phyloP scores from a whole-genome alignment of 2,113 vertebrate genomes.

The Pycnonotus jocosus region DNA sequence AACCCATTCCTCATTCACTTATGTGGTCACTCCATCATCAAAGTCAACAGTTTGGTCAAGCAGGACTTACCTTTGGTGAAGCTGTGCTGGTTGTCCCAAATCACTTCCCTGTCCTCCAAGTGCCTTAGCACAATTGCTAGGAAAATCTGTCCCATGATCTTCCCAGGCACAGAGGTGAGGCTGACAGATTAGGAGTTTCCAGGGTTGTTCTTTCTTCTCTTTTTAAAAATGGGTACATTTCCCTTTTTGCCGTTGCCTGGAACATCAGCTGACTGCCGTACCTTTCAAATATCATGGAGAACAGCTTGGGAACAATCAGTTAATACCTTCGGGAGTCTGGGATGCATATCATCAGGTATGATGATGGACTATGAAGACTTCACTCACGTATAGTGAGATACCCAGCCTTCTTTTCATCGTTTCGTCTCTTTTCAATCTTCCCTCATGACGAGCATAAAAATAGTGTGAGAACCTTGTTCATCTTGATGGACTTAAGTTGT shows the following conservation, averaged over 20 bases:
- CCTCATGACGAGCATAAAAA: not conserved
- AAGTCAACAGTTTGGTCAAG: not conserved
- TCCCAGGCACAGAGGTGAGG: not conserved
- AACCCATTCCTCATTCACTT: not conserved
- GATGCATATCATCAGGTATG: not conserved
- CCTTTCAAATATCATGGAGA: not conserved
- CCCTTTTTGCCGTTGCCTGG: not conserved
- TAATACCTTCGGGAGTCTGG: not conserved
- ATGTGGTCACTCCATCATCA: no score
- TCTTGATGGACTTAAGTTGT: not conserved
- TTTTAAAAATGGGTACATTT: fast-evolving
- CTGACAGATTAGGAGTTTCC: not conserved
- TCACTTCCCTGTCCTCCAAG: not conserved
- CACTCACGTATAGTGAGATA: not conserved
- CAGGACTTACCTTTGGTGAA: not conserved
- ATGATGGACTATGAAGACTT: not conserved
- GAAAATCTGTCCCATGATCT: not conserved
- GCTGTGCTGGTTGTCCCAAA: not conserved
- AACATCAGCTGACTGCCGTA: not conserved
- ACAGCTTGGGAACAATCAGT: not conserved
- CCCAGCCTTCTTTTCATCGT: not conserved
- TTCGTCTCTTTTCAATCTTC: not conserved
- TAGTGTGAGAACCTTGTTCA: not conserved
- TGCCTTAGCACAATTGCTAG: not conserved
- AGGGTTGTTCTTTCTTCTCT: not conserved